These are phyloP conservation scores for Sebastes aleutianus DNA, from an alignment of 2,797 vertebrate genomes.

Conservation along the genomic window DNA sequence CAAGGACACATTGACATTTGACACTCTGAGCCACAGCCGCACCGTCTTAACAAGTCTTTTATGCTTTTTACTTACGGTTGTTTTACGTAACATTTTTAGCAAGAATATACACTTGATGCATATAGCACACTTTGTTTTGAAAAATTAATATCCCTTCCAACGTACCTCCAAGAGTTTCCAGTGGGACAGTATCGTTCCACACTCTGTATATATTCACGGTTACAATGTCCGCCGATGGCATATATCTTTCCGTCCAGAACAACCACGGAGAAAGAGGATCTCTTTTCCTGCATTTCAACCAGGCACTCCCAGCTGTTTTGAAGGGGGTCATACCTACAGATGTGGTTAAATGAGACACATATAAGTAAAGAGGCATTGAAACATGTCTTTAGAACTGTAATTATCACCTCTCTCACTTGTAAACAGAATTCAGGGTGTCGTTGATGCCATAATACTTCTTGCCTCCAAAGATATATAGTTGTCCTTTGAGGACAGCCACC, in stretches of 20 bases:
- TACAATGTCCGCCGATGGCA: conserved; percentile 76
- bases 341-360: neutral
- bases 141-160: neutral
- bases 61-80: too few species aligned
- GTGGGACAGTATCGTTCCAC: conserved; percentile 79
- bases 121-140: neutral
- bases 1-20: too few species aligned
- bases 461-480: conserved; percentile 89
- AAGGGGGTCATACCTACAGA: conserved; percentile 74
- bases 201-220: conserved; percentile 63
- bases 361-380: neutral
- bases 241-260: conserved; percentile 66
- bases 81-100: neutral
- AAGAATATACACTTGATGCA: neutral
- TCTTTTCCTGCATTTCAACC: conserved; percentile 73
- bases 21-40: too few species aligned
- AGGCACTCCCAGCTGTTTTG: conserved; percentile 74
- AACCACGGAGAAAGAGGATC: conserved; percentile 74
- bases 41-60: too few species aligned
- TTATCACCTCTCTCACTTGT: conserved; percentile 79
- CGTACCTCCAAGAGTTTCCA: conserved; percentile 80
- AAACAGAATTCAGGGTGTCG: conserved; percentile 85
- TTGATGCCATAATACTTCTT: conserved; percentile 86
- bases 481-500: conserved; percentile 77
- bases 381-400: neutral